Evolutionary conservation across 2,888 invertebrate genomes (phyloP).

Genomic region (Clitarchus hookeri): DNA sequence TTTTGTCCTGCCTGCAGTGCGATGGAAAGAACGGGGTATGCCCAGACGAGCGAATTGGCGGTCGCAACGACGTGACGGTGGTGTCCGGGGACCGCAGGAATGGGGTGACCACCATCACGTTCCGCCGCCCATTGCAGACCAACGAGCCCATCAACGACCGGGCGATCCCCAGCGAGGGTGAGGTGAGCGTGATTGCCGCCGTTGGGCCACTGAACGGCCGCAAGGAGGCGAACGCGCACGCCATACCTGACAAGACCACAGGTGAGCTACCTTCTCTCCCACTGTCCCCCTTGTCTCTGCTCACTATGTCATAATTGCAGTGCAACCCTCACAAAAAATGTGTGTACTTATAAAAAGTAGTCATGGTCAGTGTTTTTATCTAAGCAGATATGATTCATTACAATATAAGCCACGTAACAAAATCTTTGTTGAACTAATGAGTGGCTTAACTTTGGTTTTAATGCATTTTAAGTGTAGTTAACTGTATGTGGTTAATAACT

Average conservation of each 20-base stretch:
- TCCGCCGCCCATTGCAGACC: slow-evolving; percentile 76
- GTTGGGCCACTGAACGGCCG: slow-evolving; percentile 81
- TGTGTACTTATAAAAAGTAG: too few species aligned
- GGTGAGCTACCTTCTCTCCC: slow-evolving; percentile 47
- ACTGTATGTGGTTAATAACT: too few species aligned
- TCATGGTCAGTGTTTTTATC: too few species aligned
- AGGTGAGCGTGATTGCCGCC: slow-evolving; percentile 83
- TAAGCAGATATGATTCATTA: too few species aligned
- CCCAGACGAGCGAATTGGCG: slow-evolving; percentile 80
- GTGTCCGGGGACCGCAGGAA: slow-evolving; percentile 76
- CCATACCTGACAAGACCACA: slow-evolving; percentile 70
- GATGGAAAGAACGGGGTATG: slow-evolving; percentile 84
- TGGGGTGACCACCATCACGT: slow-evolving; percentile 80
- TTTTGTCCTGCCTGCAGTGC: slow-evolving; percentile 58
- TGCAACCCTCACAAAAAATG: too few species aligned
- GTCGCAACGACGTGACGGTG: slow-evolving; percentile 75
- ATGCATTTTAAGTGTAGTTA: too few species aligned
- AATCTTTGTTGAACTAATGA: too few species aligned
- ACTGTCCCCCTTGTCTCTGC: neutral
- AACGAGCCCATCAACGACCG: slow-evolving; percentile 73
- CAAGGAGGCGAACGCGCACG: slow-evolving; percentile 84
- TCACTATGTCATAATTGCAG: too few species aligned
- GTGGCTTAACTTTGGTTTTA: too few species aligned
- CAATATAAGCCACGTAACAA: too few species aligned
- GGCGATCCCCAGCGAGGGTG: slow-evolving; percentile 67